phyloP scores from a whole-genome alignment of 2,797 vertebrate species.

The Cheirogaleus major region DNA sequence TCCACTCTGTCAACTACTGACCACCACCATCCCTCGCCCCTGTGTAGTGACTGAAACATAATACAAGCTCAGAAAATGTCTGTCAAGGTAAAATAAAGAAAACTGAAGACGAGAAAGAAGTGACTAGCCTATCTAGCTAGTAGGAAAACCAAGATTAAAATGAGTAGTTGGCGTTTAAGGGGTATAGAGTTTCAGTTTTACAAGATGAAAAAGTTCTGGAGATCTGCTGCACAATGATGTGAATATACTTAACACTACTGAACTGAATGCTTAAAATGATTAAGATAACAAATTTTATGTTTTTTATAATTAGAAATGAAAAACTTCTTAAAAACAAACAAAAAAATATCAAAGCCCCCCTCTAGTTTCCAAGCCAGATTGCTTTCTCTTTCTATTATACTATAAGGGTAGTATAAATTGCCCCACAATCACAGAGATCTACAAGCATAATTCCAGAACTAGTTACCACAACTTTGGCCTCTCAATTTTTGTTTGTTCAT shows the following conservation, averaged over 20 bases:
- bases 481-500: background rate
- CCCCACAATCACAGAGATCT: background rate
- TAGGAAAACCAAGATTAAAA: background rate
- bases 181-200: background rate
- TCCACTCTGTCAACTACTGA: background rate
- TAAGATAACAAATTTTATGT: background rate
- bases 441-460: background rate
- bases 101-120: background rate
- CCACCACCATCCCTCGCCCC: no score
- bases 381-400: background rate
- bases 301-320: background rate
- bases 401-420: background rate
- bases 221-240: background rate
- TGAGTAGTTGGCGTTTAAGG: background rate
- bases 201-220: background rate
- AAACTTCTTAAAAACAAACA: background rate
- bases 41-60: background rate
- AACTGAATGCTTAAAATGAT: background rate
- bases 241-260: background rate
- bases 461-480: background rate
- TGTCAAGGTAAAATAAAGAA: conserved; percentile 6
- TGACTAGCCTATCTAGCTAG: background rate
- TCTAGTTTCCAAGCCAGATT: background rate
- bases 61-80: background rate
- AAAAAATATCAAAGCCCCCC: background rate